Percentiles rank a stretch among this genome's conserved stretches.
phyloP scores from a whole-genome alignment of 2,888 invertebrate genomes.

The Andricus quercusramuli region DNA sequence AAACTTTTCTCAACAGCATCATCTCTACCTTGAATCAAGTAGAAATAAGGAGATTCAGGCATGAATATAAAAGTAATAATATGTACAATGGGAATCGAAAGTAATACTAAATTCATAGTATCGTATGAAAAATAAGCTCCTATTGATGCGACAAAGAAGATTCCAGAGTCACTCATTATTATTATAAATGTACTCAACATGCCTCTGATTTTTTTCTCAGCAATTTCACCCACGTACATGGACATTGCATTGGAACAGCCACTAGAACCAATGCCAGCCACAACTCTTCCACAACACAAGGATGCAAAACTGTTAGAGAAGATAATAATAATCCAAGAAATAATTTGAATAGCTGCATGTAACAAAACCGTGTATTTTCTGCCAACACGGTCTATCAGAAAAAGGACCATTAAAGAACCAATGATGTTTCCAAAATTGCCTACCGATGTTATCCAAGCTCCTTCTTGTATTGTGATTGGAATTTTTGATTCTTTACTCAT shows the following conservation, averaged over 20 bases:
- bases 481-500: conserved; percentile 61
- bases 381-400: conserved; percentile 67
- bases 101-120: conserved; percentile 65
- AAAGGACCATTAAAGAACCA: conserved; percentile 66
- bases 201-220: conserved; percentile 81
- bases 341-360: conserved; percentile 67
- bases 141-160: not conserved
- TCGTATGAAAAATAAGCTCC: conserved; percentile 78
- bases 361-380: conserved; percentile 67
- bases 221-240: conserved; percentile 83
- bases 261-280: conserved; percentile 78
- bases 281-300: conserved; percentile 76
- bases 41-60: conserved; percentile 85
- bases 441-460: conserved; percentile 71
- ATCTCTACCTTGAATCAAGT: conserved; percentile 80
- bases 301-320: conserved; percentile 60
- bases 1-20: conserved; percentile 80
- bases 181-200: conserved; percentile 80
- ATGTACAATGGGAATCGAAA: conserved; percentile 81
- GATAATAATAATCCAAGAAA: conserved; percentile 69
- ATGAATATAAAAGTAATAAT: conserved; percentile 82
- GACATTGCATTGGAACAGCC: conserved; percentile 79
- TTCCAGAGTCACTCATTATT: conserved; percentile 78
- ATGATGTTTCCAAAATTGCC: conserved; percentile 67
- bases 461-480: conserved; percentile 64